Base-by-base conservation (phyloP, 2,113 vertebrate genomes). In the Hippocampus guttulatus region DNA sequence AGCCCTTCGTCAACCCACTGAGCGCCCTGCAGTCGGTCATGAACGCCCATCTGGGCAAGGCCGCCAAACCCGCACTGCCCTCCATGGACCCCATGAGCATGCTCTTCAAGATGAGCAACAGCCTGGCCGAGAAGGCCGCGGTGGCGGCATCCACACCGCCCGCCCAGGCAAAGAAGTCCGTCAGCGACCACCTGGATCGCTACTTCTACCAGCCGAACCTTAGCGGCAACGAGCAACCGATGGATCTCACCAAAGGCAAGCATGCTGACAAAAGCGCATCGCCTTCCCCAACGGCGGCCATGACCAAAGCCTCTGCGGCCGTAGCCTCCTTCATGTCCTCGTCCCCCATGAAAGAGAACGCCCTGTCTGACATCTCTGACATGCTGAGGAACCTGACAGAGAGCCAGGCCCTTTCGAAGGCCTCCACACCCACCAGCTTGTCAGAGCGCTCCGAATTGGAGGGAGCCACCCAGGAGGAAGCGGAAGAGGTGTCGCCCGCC, bases 91-190 rank as follows among this genome's bases (percentile, higher is more conserved):
- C 97, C 68, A 98, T 99, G 96, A 99, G 97, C 87, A 99, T 98
- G 97, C 92, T 99, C 63, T 98, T 98, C 87, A 98, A 98, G 93
- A 98, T 99, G 96, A 98, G 96, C 93, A 98, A 98, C 85, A 98
- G 95, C 89, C 89, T 98, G 87, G 97, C 96, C 0, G 97, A 98
- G 86, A 99, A 99, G 91, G 96, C 97, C 1, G 96, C 97, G 0
- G 94, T 98, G 84, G 96, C 97, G 18, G 93, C 92, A 40, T 92
- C 92, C 71, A 92, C 96, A 30, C 95, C 96, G 33, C 94, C 95
- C 79, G 88, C 95, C 33, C 96, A 93, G 86, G 90, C 94, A 94
- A 97, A 96, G 93, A 98, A 97, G 87, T 65, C 89, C 21, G 77
- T 87, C 54, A 91, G 87, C 2, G 96, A 98, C 81, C 95, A 94